Evolutionary conservation across 2,797 vertebrate species (phyloP).

Genomic region (Natrix natrix): DNA sequence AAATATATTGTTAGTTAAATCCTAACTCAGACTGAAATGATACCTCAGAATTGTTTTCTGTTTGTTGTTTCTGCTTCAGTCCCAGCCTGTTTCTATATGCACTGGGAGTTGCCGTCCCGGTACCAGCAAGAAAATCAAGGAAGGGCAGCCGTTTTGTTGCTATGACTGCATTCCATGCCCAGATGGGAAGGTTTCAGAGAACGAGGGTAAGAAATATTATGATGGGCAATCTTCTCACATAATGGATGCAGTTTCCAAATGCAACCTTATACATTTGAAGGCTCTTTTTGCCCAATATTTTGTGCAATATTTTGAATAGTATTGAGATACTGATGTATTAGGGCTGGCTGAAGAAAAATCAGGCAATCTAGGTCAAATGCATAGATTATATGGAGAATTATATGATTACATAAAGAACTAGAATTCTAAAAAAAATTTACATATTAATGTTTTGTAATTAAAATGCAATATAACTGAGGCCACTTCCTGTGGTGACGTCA

Average conservation of each 20-base stretch:
- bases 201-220: neutral
- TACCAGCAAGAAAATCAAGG: neutral
- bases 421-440: neutral
- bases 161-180: neutral
- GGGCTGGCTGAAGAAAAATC: no score
- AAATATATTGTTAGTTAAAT: neutral
- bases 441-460: no score
- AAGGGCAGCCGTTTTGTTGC: neutral
- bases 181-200: neutral
- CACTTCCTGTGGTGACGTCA: no score
- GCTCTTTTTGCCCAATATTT: no score
- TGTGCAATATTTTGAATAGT: no score
- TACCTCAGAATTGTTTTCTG: neutral
- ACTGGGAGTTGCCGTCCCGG: neutral
- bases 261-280: neutral
- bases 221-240: neutral
- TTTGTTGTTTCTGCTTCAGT: neutral
- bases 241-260: neutral
- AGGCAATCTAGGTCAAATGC: neutral
- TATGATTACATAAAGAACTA: neutral
- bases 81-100: neutral
- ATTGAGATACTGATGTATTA: no score
- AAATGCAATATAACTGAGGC: no score
- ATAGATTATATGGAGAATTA: neutral
- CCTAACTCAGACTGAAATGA: neutral